These are phyloP conservation scores for Danaus chrysippus DNA, from an alignment of 2,888 invertebrate species.

Conservation along the genomic window DNA sequence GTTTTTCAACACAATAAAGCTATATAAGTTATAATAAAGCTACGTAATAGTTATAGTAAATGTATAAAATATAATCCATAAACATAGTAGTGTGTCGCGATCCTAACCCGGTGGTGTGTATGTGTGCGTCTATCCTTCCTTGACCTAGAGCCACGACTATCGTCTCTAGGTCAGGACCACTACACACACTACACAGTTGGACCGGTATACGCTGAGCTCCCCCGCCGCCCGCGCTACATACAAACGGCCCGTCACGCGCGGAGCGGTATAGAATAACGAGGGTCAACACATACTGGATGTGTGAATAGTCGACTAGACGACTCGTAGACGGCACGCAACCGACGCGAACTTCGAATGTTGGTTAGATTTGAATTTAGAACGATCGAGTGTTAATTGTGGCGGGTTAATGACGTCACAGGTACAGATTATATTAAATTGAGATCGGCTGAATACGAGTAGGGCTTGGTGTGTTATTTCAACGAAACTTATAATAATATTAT, in stretches of 20 bases:
- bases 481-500: not conserved
- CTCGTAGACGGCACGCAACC: conserved; percentile 56
- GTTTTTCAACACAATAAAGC: too few species aligned
- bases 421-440: not conserved
- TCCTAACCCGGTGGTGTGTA: conserved; percentile 33
- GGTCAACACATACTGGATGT: conserved; percentile 49
- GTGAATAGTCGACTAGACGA: conserved; percentile 63
- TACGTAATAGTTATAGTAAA: not conserved
- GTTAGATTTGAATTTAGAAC: conserved; percentile 39
- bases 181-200: conserved; percentile 61
- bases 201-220: conserved; percentile 45
- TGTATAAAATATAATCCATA: not conserved
- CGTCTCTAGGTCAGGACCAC: conserved; percentile 75
- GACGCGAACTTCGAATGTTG: conserved; percentile 40
- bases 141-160: conserved; percentile 75
- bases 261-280: conserved; percentile 45
- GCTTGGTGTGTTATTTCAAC: not conserved
- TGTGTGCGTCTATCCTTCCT: conserved; percentile 76
- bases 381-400: conserved; percentile 45
- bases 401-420: conserved; percentile 9
- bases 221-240: conserved; percentile 28
- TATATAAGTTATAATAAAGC: not conserved
- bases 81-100: conserved; percentile 20
- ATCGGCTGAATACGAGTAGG: not conserved
- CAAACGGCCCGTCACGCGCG: conserved; percentile 27